Base-by-base conservation (phyloP, 2,797 vertebrate species). In the Amblyraja radiata region DNA sequence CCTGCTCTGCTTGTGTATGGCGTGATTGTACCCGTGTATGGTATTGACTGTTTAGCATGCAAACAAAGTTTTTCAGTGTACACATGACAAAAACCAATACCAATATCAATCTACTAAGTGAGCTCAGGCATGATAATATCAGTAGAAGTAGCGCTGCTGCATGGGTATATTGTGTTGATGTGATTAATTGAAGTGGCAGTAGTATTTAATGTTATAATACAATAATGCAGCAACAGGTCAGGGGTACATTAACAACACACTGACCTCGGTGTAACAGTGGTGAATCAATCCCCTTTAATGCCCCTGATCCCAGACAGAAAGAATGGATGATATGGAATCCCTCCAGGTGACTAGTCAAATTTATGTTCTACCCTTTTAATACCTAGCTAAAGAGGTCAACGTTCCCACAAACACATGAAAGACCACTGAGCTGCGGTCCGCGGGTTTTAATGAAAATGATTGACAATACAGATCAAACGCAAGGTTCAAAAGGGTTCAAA, bases 401-500 rank as follows among this genome's bases (percentile, higher is more conserved):
- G 8, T 92, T 76, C 71, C 71, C 71, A 76, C 90, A 92, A 92
- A 92, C 54, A 92, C 71, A 76, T 92, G 90, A 92, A 92, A 92
- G 90, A 92, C 90, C 90, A 92, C 90, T 71, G 73, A n/a, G 90
- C 90, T 92, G 90, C 74, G 39, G 71, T 92, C 76, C 39, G 54
- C 92, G 90, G 76, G 25, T 54, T 58, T 92, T 92, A 92, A 92
- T 92, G 90, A 92, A 92, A 74, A 92, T 92, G 90, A 92, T 92
- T 92, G 90, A 74, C 90, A 92, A 36, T 39, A 92, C 23, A 92
- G 90, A 92, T 92, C 90, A 92, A 92, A 92, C 90, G n/a, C 74
- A 74, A 92, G 90, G 90, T 73, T 54, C 58, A 68, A 32, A 88
- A 88, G 65, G 61, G 84, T 88, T 92, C 90, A 92, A 92, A 73